Base-by-base conservation (phyloP, 2,113 vertebrate genomes). In the Pomatorhinus ruficollis region DNA sequence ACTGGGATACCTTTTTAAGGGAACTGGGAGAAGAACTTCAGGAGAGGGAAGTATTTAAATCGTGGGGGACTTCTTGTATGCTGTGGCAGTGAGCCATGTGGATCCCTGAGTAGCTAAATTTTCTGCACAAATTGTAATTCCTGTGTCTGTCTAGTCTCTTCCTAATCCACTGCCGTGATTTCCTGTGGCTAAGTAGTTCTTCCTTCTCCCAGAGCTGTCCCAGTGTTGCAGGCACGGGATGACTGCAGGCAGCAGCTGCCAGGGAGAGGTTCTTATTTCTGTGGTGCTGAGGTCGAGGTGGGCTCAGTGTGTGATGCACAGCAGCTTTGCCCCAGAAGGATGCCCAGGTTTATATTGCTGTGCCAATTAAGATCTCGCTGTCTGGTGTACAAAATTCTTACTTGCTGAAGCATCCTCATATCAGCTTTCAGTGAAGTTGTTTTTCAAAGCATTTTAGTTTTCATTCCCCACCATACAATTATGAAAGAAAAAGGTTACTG, bases 201-300 rank as follows among this genome's bases (percentile, higher is more conserved):
- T 91, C 33, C 79, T 83, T 71, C 28, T 57, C 57, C 37, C 50
- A 72, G 22, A 63, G 35, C 42, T 57, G 45, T 77, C 30, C 8
- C 1, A 1, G 35, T 25, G 28, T 45, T 86, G 68, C 23, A 52
- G 12, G 45, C 6, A 31, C 0, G 0, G 63, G 37, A 35, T 89
- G 47, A 9, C 47, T 64, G 13, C 44, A 54, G 35, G 30, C 79
- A 83, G 76, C 45, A 35, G 45, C 72, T 81, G 53, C 42, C 30
- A 15, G 44, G 59, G 33, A 24, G 21, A 11, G 56, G 39, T 31
- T 80, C 61, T 50, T 9, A 1, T 35, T 89, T 75, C 69, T 64
- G 25, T 47, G 44, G 4, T 59, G 42, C 54, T 63, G 83, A 59
- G 86, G 28, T 25, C 53, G 44, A 22, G 50, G 18, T 64, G 1